phyloP scores from a whole-genome alignment of 2,797 vertebrate species.

The Megaceryle alcyon region DNA sequence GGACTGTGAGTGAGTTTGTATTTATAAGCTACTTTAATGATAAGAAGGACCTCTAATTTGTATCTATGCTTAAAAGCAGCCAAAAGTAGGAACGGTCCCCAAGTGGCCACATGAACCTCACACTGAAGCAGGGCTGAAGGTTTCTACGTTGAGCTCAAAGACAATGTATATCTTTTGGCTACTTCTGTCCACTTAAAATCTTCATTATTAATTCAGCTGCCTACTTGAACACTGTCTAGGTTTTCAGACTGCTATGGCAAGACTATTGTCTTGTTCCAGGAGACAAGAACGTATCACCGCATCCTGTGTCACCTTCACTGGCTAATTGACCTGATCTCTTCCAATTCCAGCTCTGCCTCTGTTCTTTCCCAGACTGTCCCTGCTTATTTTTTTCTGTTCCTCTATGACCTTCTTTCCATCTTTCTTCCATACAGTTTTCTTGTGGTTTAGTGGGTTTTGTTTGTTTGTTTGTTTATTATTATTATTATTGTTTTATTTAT shows the following conservation, averaged over 20 bases:
- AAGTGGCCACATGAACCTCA: not conserved
- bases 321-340: slow-evolving; percentile 37
- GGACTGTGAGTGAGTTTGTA: not conserved
- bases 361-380: not conserved
- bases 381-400: not conserved
- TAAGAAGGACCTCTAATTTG: not conserved
- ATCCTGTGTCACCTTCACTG: slow-evolving; percentile 61
- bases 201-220: slow-evolving; percentile 67
- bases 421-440: slow-evolving; percentile 7
- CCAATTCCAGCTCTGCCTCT: not conserved
- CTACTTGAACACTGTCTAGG: slow-evolving; percentile 46
- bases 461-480: no score
- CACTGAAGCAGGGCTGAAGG: not conserved
- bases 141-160: not conserved
- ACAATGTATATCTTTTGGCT: not conserved
- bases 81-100: not conserved
- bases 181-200: slow-evolving; percentile 32
- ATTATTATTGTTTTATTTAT: no score
- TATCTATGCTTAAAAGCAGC: not conserved
- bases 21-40: not conserved
- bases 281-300: not conserved
- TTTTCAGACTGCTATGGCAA: slow-evolving; percentile 58
- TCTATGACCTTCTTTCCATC: slow-evolving; percentile 16
- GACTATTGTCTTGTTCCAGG: slow-evolving; percentile 22
- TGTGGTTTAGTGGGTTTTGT: not conserved